Evolutionary conservation across 2,888 invertebrate genomes (phyloP).

Genomic region (Eupelmus urozonus): DNA sequence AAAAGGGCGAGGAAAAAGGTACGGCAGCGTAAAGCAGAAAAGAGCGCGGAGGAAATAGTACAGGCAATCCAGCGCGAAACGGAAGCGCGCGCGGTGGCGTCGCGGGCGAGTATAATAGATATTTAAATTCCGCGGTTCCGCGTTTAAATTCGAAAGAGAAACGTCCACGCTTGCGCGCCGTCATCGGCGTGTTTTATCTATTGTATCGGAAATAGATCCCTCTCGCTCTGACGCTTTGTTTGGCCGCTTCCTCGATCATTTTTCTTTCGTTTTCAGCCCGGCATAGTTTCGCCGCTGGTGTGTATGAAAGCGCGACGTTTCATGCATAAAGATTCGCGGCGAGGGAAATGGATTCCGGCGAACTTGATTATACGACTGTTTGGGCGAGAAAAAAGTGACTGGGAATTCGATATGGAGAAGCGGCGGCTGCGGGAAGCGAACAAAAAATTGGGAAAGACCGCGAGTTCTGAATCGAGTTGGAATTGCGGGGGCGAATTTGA

Average conservation of each 20-base stretch:
- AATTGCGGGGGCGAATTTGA: neutral
- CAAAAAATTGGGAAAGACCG: neutral
- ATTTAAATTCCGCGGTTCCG: slow-evolving; percentile 72
- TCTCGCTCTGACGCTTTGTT: slow-evolving; percentile 14
- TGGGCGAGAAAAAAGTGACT: slow-evolving; percentile 22
- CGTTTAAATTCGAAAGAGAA: slow-evolving; percentile 61
- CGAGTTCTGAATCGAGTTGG: neutral
- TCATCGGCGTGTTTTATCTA: slow-evolving; percentile 70
- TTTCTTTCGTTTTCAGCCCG: slow-evolving; percentile 10
- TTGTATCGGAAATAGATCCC: slow-evolving; percentile 65
- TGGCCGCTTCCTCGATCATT: slow-evolving; percentile 2
- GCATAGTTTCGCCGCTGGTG: slow-evolving; percentile 10
- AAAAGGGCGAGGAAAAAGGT: slow-evolving; percentile 39
- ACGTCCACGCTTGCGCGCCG: slow-evolving; percentile 43
- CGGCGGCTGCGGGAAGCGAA: slow-evolving; percentile 1
- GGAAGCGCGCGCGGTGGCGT: slow-evolving; percentile 44
- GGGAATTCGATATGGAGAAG: too few relatives aligned
- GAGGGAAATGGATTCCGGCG: slow-evolving; percentile 37
- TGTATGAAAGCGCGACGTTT: slow-evolving; percentile 49
- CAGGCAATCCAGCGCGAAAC: slow-evolving; percentile 25
- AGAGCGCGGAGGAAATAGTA: slow-evolving; percentile 29
- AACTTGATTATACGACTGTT: slow-evolving; percentile 52
- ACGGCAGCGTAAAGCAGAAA: slow-evolving; percentile 15
- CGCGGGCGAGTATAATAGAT: slow-evolving; percentile 67
- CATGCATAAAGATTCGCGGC: slow-evolving; percentile 57